phyloP scores from a whole-genome alignment of 2,113 vertebrate species.

The Muscicapa adusta region DNA sequence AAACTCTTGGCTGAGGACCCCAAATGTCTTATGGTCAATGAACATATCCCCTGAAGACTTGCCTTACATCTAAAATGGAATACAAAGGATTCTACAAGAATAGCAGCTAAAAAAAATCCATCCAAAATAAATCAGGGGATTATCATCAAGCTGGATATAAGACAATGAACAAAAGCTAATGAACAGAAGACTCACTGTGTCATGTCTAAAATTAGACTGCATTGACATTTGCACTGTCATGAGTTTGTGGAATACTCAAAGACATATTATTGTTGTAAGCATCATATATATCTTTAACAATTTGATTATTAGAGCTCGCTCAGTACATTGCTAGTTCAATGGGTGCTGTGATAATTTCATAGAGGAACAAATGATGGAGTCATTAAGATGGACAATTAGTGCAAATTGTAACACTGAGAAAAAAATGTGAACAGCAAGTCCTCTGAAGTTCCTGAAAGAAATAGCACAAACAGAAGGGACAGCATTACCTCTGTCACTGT shows the following conservation, averaged over 20 bases:
- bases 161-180: conserved; percentile 33
- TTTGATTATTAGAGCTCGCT: neutral
- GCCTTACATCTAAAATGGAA: neutral
- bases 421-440: neutral
- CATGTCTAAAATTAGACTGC: conserved; percentile 14
- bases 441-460: neutral
- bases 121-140: neutral
- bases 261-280: neutral
- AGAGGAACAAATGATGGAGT: neutral
- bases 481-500: neutral
- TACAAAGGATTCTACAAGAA: neutral
- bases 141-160: neutral
- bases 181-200: conserved; percentile 1
- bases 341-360: neutral
- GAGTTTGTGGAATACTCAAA: neutral
- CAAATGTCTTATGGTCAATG: neutral
- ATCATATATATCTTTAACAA: neutral
- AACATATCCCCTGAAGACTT: neutral
- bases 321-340: neutral
- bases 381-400: neutral
- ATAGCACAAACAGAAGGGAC: neutral
- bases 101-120: neutral
- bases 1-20: neutral
- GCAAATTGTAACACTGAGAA: neutral
- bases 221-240: neutral